A percentile compares a stretch with the other conserved stretches of the same genome.
Evolutionary conservation across 2,113 vertebrate species (phyloP).

Genomic region (Scomber scombrus): DNA sequence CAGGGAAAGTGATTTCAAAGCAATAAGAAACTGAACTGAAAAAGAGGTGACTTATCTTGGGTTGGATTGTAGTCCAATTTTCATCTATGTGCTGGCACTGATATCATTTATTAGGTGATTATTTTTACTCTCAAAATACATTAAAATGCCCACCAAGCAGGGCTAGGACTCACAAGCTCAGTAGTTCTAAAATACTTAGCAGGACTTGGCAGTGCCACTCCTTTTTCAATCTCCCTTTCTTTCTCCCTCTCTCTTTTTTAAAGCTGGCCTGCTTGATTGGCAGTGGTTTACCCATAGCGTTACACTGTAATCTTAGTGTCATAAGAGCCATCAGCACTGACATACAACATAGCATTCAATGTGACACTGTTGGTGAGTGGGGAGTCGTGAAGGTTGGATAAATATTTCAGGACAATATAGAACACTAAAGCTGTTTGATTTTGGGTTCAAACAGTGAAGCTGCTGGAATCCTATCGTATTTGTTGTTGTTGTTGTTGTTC

Average conservation of each 20-base stretch:
- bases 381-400: not conserved
- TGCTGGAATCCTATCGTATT: too few relatives aligned
- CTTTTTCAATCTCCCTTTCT: not conserved
- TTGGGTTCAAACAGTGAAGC: not conserved
- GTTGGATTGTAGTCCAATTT: too few relatives aligned
- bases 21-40: too few relatives aligned
- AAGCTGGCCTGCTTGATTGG: conserved; percentile 51
- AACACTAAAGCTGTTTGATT: not conserved
- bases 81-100: too few relatives aligned
- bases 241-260: not conserved
- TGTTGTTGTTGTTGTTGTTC: too few relatives aligned
- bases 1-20: too few relatives aligned
- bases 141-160: too few relatives aligned
- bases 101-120: too few relatives aligned
- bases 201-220: conserved; percentile 18
- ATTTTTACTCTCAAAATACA: too few relatives aligned
- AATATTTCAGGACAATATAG: not conserved
- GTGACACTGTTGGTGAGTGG: conserved; percentile 4
- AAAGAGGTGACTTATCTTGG: too few relatives aligned
- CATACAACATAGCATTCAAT: conserved; percentile 9
- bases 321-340: conserved; percentile 33
- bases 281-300: conserved; percentile 54
- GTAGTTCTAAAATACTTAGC: not conserved
- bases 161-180: too few relatives aligned
- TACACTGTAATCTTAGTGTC: conserved; percentile 50